Conservation (phyloP, 2,888 invertebrate genomes). For the Xestia rhomboidea region DNA sequence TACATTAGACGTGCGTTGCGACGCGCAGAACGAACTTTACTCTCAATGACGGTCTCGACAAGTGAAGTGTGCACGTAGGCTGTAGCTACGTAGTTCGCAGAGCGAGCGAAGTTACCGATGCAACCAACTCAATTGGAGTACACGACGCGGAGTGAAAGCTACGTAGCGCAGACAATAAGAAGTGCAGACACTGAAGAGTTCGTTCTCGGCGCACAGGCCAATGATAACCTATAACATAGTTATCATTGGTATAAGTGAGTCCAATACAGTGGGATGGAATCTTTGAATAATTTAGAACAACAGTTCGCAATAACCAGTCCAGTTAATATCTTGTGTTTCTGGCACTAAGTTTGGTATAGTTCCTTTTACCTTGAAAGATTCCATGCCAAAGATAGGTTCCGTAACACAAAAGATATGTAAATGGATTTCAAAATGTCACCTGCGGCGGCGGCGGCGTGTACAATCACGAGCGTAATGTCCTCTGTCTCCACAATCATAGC, state of each 20-base stretch:
- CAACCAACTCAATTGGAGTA: slow-evolving; percentile 87
- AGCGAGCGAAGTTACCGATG: slow-evolving; percentile 88
- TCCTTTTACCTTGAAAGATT: slow-evolving; percentile 75
- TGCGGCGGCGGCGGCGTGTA: slow-evolving; percentile 92
- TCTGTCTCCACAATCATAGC: slow-evolving; percentile 98
- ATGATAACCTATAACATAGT: slow-evolving; percentile 91
- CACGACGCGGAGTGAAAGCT: slow-evolving; percentile 89
- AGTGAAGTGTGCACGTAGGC: slow-evolving; percentile 88
- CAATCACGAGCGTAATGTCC: slow-evolving; percentile 98
- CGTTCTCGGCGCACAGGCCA: slow-evolving; percentile 91
- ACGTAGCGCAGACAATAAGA: slow-evolving; percentile 91
- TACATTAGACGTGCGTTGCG: slow-evolving; percentile 87
- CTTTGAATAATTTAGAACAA: slow-evolving; percentile 69
- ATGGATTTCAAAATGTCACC: slow-evolving; percentile 74
- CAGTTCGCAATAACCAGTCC: slow-evolving; percentile 30
- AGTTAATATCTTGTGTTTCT: slow-evolving; percentile 28
- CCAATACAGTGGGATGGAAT: slow-evolving; percentile 84
- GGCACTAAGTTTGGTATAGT: slow-evolving; percentile 23
- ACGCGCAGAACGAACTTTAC: slow-evolving; percentile 86
- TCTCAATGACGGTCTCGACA: slow-evolving; percentile 87
- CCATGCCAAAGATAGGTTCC: slow-evolving; percentile 71
- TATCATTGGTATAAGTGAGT: slow-evolving; percentile 90
- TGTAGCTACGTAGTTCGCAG: slow-evolving; percentile 89
- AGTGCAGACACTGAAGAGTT: slow-evolving; percentile 90
- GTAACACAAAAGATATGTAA: slow-evolving; percentile 41